Conservation (phyloP, 2,113 vertebrate species). For the Regulus satrapa region DNA sequence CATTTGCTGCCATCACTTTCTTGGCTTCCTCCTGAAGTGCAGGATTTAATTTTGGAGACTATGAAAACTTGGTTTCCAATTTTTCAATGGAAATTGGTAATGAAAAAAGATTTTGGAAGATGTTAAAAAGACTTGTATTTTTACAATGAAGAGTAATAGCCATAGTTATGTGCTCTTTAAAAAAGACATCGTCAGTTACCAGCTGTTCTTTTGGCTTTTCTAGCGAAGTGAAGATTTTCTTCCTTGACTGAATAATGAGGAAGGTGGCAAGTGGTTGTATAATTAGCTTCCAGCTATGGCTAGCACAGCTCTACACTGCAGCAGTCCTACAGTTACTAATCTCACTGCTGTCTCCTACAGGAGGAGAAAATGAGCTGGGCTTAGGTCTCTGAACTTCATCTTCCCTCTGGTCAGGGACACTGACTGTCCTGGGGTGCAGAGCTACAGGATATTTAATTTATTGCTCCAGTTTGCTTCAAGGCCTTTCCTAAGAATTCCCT, state of each 20-base stretch:
- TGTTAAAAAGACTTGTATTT: not conserved
- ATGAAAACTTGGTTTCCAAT: not conserved
- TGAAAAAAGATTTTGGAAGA: not conserved
- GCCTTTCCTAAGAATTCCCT: not conserved
- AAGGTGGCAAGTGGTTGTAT: slow-evolving; percentile 16
- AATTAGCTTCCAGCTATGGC: slow-evolving; percentile 31
- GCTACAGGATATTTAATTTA: not conserved
- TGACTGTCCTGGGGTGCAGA: not conserved
- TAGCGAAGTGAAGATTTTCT: not conserved
- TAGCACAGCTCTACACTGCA: not conserved
- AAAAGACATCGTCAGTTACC: not conserved
- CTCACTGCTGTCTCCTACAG: slow-evolving; percentile 6
- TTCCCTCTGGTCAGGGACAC: not conserved
- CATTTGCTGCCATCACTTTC: not conserved
- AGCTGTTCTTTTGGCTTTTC: not conserved
- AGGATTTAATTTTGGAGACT: not conserved
- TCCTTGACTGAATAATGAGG: not conserved
- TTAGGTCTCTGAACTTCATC: not conserved
- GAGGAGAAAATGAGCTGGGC: slow-evolving; percentile 20
- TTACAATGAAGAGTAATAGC: not conserved
- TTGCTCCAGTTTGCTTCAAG: not conserved
- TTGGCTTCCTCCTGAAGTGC: not conserved
- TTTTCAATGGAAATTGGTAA: not conserved
- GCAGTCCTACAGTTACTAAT: not conserved
- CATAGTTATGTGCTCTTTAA: not conserved